Evolutionary conservation across 2,797 vertebrate genomes (phyloP).

Genomic region (Darevskia nairensis): DNA sequence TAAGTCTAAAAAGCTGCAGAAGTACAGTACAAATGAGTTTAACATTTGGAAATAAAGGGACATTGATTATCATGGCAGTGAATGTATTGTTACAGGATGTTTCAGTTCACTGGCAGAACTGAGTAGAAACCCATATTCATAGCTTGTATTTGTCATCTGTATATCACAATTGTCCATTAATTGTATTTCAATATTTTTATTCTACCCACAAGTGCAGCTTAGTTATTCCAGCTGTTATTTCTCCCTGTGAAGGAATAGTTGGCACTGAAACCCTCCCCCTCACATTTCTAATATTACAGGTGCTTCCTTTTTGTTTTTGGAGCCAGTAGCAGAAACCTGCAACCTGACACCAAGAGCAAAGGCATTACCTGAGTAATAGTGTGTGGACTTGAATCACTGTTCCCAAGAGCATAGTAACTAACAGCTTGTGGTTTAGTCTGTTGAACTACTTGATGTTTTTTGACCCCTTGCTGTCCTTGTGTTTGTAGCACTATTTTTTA

Average conservation of each 20-base stretch:
- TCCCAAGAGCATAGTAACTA: constrained; percentile 55
- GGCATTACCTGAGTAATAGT: constrained; percentile 38
- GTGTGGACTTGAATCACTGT: constrained; percentile 39
- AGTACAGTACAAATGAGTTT: not conserved
- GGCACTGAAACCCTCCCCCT: rapidly evolving
- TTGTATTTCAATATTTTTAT: not conserved
- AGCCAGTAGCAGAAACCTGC: constrained; percentile 36
- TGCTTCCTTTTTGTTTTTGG: not conserved
- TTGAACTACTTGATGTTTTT: constrained; percentile 57
- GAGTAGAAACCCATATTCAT: constrained; percentile 12
- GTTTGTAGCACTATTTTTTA: constrained; percentile 54
- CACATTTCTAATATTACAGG: not conserved
- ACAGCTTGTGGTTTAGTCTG: constrained; percentile 47
- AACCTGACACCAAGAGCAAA: constrained; percentile 25
- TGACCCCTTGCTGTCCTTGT: constrained; percentile 35
- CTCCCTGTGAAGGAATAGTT: constrained; percentile 19
- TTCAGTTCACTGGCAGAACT: not conserved
- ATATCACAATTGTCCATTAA: not conserved
- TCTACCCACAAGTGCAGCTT: not conserved
- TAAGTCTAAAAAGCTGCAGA: constrained; percentile 28
- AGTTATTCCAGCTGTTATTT: not conserved
- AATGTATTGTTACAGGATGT: not conserved
- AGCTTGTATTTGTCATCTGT: not conserved
- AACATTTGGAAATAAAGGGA: constrained; percentile 24
- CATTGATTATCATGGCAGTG: constrained; percentile 14